Evolutionary conservation across 2,797 vertebrate species (phyloP).

Genomic region (Lemur catta): DNA sequence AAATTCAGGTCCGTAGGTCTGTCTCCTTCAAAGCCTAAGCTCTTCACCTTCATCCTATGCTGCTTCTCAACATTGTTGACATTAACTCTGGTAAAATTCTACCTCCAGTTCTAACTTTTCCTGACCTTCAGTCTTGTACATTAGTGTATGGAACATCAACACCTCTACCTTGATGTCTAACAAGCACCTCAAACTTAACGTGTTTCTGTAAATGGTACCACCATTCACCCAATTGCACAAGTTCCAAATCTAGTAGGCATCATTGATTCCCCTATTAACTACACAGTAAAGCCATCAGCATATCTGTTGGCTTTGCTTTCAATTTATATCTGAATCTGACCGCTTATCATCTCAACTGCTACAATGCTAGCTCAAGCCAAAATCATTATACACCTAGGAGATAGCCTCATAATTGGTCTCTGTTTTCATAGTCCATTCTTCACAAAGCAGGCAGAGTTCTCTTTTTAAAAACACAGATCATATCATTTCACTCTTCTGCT

Average conservation of each 20-base stretch:
- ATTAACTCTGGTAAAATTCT: background rate
- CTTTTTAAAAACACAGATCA: background rate
- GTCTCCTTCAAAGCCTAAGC: background rate
- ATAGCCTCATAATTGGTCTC: background rate
- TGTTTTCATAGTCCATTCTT: background rate
- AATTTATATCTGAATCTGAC: constrained; percentile 6
- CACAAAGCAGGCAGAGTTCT: background rate
- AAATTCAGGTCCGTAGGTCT: background rate
- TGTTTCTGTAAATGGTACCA: constrained; percentile 8
- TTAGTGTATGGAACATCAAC: background rate
- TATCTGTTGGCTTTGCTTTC: constrained; percentile 27
- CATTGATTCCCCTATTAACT: background rate
- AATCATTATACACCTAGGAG: background rate
- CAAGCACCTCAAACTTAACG: background rate
- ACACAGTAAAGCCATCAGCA: background rate
- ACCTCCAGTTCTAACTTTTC: background rate
- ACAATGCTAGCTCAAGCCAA: background rate
- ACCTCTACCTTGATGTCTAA: background rate
- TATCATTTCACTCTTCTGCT: constrained; percentile 19
- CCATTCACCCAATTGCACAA: background rate
- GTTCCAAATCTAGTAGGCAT: background rate
- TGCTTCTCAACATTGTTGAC: background rate
- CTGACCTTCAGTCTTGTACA: background rate
- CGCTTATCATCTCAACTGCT: background rate
- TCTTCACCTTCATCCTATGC: background rate